A percentile compares a stretch with the other conserved stretches of the same genome.
These are phyloP conservation scores for Chionoecetes opilio DNA, from an alignment of 1,140 invertebrate species.

Conservation along the genomic window DNA sequence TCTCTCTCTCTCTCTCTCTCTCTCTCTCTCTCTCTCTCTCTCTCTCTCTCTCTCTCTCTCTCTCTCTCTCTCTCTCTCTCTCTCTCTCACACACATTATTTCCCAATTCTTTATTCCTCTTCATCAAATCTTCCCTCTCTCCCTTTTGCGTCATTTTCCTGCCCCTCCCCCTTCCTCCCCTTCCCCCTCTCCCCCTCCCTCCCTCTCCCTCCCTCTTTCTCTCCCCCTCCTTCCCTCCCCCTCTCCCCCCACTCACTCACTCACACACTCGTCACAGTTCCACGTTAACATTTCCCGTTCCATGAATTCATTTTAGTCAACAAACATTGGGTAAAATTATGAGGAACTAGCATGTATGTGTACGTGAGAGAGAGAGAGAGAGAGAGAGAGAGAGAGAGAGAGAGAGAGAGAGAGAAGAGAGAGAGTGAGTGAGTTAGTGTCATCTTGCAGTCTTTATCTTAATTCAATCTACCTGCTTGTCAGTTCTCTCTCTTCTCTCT, in stretches of 20 bases:
- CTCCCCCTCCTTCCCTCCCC: not conserved
- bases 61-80: no score
- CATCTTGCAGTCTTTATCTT: no score
- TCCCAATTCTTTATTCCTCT: no score
- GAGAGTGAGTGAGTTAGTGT: no score
- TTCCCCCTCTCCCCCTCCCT: not conserved
- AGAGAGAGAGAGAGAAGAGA: slow-evolving; percentile 45
- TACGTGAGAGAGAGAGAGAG: not conserved
- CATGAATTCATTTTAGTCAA: no score
- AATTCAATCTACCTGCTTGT: no score
- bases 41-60: slow-evolving; percentile 2
- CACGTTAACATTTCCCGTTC: not conserved
- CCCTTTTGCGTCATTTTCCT: no score
- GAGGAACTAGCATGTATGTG: no score
- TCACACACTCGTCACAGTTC: not conserved
- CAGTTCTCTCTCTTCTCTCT: not conserved
- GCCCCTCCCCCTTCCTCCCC: not conserved
- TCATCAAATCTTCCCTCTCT: no score
- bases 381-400: slow-evolving; percentile 34
- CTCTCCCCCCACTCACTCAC: not conserved
- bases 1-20: not conserved
- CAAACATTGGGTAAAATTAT: no score
- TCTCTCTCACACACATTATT: no score
- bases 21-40: not conserved
- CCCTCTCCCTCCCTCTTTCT: not conserved